Evolutionary conservation across 2,113 vertebrate genomes (phyloP), one percentile per base, ranked within the genome.

Genomic region (Neogobius melanostomus): DNA sequence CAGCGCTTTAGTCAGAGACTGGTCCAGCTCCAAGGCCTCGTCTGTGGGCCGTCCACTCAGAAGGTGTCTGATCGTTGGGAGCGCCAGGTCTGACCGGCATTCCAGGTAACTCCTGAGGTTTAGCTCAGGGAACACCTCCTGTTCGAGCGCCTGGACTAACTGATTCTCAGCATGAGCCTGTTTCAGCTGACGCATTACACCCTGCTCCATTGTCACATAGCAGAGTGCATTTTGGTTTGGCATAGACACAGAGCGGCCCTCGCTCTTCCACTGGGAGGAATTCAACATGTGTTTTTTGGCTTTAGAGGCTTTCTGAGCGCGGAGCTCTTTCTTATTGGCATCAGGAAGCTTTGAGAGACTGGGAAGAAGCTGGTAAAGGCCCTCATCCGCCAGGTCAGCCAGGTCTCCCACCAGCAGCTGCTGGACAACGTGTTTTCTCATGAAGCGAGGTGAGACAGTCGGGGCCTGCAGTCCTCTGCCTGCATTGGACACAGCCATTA

Each of bases 101-200:
- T 87, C 82, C 82, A 94, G 84, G 87, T 92, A 94, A 78, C 93
- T 93, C 69, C 79, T 87, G 1, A 94, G 80, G 81, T 93, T 93
- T 49, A 94, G 86, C 66, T 92, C 69, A 0, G 91, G 91, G 51
- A 92, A 92, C 47, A 92, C 57, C 4, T 28, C 46, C 36, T 93
- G 86, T 71, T 68, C 85, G 16, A 93, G 86, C 77, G 87, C 42
- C 16, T 87, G 68, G 47, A 82, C 80, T 65, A 93, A 63, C 75
- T 86, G 75, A 12, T 54, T 74, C 64, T 85, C 80, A 15, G 48
- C 11, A 7, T 87, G 82, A 51, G 79, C 56, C 4, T 72, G 88
- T 69, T 71, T 84, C 28, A 92, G 80, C 56, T 71, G 74, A 42
- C 46, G 67, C 2, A 62, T 49, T 44, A 92, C 60, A 6, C 71